Base-by-base conservation (phyloP, 2,797 vertebrate genomes). In the Helicolenus hilgendorfi region DNA sequence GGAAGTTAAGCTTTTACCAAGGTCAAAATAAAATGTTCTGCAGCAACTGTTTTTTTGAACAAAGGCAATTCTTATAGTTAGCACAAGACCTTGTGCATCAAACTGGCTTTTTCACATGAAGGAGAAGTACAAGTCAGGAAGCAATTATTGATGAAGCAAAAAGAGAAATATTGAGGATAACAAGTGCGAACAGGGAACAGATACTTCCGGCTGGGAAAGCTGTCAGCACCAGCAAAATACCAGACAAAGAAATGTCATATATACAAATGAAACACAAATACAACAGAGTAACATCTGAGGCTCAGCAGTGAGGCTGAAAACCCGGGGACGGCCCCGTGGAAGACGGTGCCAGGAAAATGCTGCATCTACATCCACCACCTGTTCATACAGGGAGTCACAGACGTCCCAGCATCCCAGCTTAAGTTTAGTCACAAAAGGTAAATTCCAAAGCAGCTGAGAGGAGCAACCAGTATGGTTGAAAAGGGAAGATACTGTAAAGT, bases 321-420 rank as follows among this genome's bases (percentile, higher is more conserved):
- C 71, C 71, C 60, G 18, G 33, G 36, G 72, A 85, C 35, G 18
- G 72, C 72, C 81, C 60, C 14, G 77, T 31, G 79, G 59, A 81
- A 67, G 83, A 64, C 33, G 4, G 73, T 83, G 88, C 81, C 76
- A 87, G 76, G 79, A 89, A 89, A 86, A 91, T 53, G 68, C 68
- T 59, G 72, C 85, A 63, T 85, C 82, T 83, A 76, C 69, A 84
- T 79, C 81, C 79, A 80, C 79, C 84, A 88, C 82, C 91, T 92
- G 90, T 86, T 95, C 72, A 77, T 79, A 76, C 86, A 78, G 79
- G 69, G 62, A 89, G 76, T 84, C 73, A 72, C 74, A 83, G 84
- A 79, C 79, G 63, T 72, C 72, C 73, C 33, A 33, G 79, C 82
- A 56, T 78, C 72, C 63, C 67, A 68, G 86, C 85, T 76, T 59